Conservation (phyloP, 2,113 vertebrate species). For the Petrocephalus microphthalmus region DNA sequence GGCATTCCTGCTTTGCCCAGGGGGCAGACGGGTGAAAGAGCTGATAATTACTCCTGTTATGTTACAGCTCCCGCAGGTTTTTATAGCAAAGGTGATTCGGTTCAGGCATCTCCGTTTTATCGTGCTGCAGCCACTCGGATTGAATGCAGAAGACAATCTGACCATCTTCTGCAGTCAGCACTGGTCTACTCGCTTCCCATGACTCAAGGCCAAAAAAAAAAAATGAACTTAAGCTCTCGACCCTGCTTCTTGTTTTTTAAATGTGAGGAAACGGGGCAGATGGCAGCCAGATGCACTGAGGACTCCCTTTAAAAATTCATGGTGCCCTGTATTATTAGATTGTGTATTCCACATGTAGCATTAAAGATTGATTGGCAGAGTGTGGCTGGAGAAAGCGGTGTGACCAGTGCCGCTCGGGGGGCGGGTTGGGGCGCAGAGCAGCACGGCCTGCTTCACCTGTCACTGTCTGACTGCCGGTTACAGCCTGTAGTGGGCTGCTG, state of each 20-base stretch:
- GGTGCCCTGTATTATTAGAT: slow-evolving; percentile 54
- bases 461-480: background rate
- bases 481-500: background rate
- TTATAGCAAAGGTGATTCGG: background rate
- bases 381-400: slow-evolving; percentile 4
- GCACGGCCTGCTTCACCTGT: background rate
- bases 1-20: background rate
- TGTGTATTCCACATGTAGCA: slow-evolving; percentile 53
- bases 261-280: slow-evolving; percentile 55
- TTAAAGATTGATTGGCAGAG: slow-evolving; percentile 67
- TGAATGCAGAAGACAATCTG: background rate
- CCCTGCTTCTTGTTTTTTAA: slow-evolving; percentile 46
- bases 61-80: background rate
- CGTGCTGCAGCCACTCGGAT: background rate
- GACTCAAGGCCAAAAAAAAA: slow-evolving; percentile 46
- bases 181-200: slow-evolving; percentile 27
- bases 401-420: background rate
- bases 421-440: background rate
- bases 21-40: background rate
- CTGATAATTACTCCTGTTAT: background rate
- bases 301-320: slow-evolving; percentile 73
- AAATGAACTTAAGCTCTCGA: slow-evolving; percentile 48
- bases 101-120: slow-evolving; percentile 10
- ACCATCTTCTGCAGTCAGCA: background rate
- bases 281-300: slow-evolving; percentile 68